Conservation (phyloP, 2,797 vertebrate species). For the Manis pentadactyla region DNA sequence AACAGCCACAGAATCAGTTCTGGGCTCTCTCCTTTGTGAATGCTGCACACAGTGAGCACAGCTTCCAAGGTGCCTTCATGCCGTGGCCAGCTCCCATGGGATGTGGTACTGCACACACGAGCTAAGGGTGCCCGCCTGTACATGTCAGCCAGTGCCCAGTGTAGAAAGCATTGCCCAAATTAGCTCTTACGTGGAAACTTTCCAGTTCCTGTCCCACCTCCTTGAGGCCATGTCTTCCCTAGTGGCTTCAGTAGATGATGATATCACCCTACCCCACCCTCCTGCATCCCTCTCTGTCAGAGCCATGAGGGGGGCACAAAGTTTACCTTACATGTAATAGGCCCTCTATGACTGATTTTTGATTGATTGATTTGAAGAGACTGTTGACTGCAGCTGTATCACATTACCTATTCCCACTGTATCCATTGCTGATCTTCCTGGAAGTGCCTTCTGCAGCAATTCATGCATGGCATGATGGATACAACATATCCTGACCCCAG, state of each 20-base stretch:
- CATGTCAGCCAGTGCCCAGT: not conserved
- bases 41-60: not conserved
- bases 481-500: not conserved
- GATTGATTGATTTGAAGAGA: not conserved
- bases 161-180: not conserved
- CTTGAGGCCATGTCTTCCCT: not conserved
- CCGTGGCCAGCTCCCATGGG: not conserved
- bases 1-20: not conserved
- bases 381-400: not conserved
- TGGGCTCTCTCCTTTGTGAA: not conserved
- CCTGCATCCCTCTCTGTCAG: not conserved
- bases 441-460: not conserved
- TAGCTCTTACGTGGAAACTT: not conserved
- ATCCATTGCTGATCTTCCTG: not conserved
- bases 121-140: not conserved
- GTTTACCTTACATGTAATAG: not conserved
- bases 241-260: no score
- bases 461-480: not conserved
- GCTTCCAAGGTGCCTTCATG: not conserved
- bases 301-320: not conserved
- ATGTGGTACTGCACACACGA: not conserved
- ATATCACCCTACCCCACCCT: not conserved
- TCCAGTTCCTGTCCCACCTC: not conserved
- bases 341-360: not conserved
- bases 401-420: not conserved